These are phyloP conservation scores for Nasonia vitripennis DNA, from an alignment of 1,140 invertebrate genomes.

Conservation along the genomic window DNA sequence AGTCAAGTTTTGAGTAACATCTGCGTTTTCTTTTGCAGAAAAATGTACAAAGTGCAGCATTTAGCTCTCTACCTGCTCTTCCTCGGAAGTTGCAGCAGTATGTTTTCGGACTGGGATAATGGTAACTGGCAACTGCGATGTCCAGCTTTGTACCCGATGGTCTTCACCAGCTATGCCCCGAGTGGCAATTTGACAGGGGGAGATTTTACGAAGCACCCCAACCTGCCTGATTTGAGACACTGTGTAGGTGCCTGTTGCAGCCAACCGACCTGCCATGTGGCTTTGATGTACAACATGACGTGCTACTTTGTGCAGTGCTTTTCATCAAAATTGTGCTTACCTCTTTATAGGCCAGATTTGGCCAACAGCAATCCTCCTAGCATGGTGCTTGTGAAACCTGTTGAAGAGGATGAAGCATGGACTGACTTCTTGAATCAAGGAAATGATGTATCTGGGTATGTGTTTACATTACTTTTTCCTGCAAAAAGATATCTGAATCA, in stretches of 20 bases:
- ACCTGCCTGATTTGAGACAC: slow-evolving; percentile 76
- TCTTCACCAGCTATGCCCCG: slow-evolving; percentile 70
- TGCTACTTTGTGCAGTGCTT: slow-evolving; percentile 87
- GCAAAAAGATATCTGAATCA: neutral
- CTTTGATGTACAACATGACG: slow-evolving; percentile 83
- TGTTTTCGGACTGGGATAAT: slow-evolving; percentile 63
- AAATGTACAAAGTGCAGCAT: slow-evolving; percentile 60
- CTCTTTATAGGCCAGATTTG: slow-evolving; percentile 77
- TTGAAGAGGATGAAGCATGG: slow-evolving; percentile 76
- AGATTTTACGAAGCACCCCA: slow-evolving; percentile 77
- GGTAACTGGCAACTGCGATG: slow-evolving; percentile 65
- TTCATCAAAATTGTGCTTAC: slow-evolving; percentile 82
- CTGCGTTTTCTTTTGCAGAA: slow-evolving; percentile 57
- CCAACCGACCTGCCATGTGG: slow-evolving; percentile 83
- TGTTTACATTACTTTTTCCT: neutral
- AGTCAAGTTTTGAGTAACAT: neutral
- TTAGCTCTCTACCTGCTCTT: slow-evolving; percentile 62
- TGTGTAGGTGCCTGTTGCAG: slow-evolving; percentile 86
- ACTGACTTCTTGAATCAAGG: slow-evolving; percentile 71
- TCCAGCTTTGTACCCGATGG: slow-evolving; percentile 63
- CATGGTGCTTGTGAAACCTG: slow-evolving; percentile 86
- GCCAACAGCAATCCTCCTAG: slow-evolving; percentile 78
- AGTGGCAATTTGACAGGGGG: slow-evolving; percentile 78
- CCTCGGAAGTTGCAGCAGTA: slow-evolving; percentile 60
- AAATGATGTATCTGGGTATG: slow-evolving; percentile 59